Evolutionary conservation across 2,113 vertebrate genomes (phyloP).

Genomic region (Cardinalis cardinalis): DNA sequence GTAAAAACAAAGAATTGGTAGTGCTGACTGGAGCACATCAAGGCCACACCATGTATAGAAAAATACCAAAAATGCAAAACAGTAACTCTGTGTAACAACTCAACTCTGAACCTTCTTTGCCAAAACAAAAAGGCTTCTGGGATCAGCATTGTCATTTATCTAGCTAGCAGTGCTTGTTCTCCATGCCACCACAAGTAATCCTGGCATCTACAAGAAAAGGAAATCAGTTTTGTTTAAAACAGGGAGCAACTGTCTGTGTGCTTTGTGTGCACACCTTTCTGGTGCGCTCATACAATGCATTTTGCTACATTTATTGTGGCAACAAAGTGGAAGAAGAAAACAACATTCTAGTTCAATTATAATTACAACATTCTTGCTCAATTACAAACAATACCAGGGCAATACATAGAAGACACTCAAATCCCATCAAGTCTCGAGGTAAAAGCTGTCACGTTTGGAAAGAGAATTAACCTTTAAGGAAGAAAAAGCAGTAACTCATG

Average conservation of each 20-base stretch:
- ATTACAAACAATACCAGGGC: not conserved
- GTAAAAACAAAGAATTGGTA: not conserved
- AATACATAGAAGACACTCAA: not conserved
- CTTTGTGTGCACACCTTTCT: no score
- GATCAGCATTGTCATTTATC: not conserved
- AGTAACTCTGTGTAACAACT: not conserved
- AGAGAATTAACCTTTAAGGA: not conserved
- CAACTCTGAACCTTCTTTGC: not conserved
- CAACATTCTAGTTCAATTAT: not conserved
- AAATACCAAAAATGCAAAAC: not conserved
- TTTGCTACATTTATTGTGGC: not conserved
- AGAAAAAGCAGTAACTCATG: not conserved
- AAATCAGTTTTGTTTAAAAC: not conserved
- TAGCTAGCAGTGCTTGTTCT: not conserved
- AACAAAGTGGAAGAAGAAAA: not conserved
- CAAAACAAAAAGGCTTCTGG: not conserved
- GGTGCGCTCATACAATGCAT: not conserved
- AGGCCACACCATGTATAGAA: not conserved
- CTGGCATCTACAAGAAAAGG: not conserved
- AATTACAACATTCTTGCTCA: not conserved
- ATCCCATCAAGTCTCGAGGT: accelerated
- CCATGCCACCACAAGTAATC: not conserved
- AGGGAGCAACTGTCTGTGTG: not conserved
- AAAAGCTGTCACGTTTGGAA: not conserved
- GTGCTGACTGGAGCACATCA: not conserved